phyloP scores from a whole-genome alignment of 2,888 invertebrate genomes.

The Phorcus lineatus region DNA sequence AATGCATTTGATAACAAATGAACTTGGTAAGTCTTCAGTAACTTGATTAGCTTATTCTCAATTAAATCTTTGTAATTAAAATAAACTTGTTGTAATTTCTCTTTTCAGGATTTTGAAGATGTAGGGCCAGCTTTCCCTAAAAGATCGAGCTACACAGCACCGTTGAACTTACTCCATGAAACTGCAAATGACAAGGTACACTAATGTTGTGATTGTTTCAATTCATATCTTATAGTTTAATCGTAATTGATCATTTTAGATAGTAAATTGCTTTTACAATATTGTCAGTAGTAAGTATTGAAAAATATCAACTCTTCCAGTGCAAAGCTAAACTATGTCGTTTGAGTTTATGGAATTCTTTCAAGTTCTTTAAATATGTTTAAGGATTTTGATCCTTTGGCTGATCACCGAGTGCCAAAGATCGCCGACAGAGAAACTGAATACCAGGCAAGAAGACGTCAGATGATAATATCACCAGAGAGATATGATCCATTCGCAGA shows the following conservation, averaged over 20 bases:
- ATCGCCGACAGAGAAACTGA: conserved; percentile 98
- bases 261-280: too few species aligned
- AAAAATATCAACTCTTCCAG: too few species aligned
- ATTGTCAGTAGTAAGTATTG: too few species aligned
- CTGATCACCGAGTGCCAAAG: conserved; percentile 84
- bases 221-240: neutral
- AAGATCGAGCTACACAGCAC: conserved; percentile 88
- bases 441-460: conserved; percentile 90
- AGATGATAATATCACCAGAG: conserved; percentile 94
- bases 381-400: conserved; percentile 75
- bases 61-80: too few species aligned
- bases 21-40: too few species aligned
- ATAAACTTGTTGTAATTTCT: too few species aligned
- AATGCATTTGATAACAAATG: too few species aligned
- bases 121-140: conserved; percentile 77
- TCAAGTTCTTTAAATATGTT: conserved; percentile 8
- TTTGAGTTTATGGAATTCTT: too few species aligned
- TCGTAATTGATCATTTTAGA: too few species aligned
- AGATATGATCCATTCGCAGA: conserved; percentile 98
- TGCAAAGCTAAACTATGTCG: too few species aligned
- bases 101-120: conserved; percentile 87
- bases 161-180: conserved; percentile 91
- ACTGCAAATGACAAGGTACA: conserved; percentile 83
- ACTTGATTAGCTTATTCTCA: too few species aligned
- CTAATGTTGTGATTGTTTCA: neutral